Evolutionary conservation across 1,140 invertebrate genomes (phyloP).

Genomic region (Zophobas morio): DNA sequence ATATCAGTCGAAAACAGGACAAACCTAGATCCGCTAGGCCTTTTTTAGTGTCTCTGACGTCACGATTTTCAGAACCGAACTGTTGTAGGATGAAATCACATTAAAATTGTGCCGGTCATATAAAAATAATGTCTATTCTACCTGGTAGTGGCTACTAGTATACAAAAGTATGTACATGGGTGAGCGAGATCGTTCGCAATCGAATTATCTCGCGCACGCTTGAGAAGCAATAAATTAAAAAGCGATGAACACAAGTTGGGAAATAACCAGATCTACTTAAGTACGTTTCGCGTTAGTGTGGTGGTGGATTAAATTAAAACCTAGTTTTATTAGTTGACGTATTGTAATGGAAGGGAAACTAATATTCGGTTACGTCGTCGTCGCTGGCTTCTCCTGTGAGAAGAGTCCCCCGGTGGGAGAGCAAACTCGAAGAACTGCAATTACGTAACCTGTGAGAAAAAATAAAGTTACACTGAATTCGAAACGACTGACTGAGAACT

Average conservation of each 20-base stretch:
- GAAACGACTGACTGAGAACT: too few species aligned
- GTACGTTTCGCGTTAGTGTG: conserved; percentile 20
- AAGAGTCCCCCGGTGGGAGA: conserved; percentile 61
- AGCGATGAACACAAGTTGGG: conserved; percentile 18
- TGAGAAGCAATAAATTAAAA: conserved; percentile 15
- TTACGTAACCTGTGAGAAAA: conserved; percentile 64
- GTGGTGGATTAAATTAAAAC: background rate
- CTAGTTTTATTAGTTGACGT: too few species aligned
- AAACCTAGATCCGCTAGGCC: conserved; percentile 35
- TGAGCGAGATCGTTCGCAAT: too few species aligned
- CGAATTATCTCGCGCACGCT: background rate
- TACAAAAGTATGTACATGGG: conserved; percentile 19
- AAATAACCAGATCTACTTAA: conserved; percentile 18
- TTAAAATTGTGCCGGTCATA: conserved; percentile 35
- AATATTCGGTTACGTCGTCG: conserved; percentile 58
- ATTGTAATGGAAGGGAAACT: conserved; percentile 1
- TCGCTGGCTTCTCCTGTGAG: conserved; percentile 61
- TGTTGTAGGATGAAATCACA: conserved; percentile 2
- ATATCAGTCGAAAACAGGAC: conserved; percentile 47
- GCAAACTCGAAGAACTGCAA: conserved; percentile 61
- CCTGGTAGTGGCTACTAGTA: conserved; percentile 20
- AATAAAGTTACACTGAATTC: background rate
- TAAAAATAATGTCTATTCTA: conserved; percentile 33
- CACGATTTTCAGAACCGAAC: too few species aligned
- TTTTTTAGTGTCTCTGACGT: conserved; percentile 1